Evolutionary conservation across 2,888 invertebrate genomes (phyloP).

Genomic region (Muschampia plurimacula): DNA sequence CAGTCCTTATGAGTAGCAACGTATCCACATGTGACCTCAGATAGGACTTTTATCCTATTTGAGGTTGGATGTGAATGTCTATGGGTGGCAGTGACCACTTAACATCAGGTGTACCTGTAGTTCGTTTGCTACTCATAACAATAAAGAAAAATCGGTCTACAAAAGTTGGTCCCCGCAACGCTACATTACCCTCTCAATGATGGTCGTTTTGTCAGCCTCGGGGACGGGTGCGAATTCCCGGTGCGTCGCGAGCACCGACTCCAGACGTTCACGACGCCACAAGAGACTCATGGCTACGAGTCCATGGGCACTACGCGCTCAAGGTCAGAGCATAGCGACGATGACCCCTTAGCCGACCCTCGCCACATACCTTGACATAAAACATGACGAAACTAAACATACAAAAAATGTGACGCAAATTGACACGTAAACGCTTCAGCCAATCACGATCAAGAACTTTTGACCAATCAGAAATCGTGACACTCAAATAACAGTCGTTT

Average conservation of each 20-base stretch:
- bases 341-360: constrained; percentile 55
- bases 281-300: constrained; percentile 89
- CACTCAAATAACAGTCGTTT: constrained; percentile 9
- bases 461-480: constrained; percentile 23
- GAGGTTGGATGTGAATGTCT: too few species aligned
- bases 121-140: too few species aligned
- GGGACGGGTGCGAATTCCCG: constrained; percentile 95
- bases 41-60: too few species aligned
- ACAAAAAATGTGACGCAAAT: background rate
- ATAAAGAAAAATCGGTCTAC: constrained; percentile 3
- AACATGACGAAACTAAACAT: background rate
- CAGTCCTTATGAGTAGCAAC: too few species aligned
- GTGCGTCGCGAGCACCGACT: constrained; percentile 89
- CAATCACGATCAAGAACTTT: constrained; percentile 39
- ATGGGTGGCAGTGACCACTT: too few species aligned
- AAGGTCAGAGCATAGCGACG: constrained; percentile 88
- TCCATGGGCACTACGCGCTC: constrained; percentile 95
- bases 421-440: background rate
- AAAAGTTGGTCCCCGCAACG: constrained; percentile 33
- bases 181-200: constrained; percentile 50
- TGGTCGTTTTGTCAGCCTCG: constrained; percentile 89
- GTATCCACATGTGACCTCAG: too few species aligned
- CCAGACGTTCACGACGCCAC: constrained; percentile 75
- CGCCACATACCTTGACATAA: constrained; percentile 75
- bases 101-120: too few species aligned